A percentile compares a stretch with the other conserved stretches of the same genome.
phyloP scores from a whole-genome alignment of 2,113 vertebrate genomes.

The Gulo gulo region DNA sequence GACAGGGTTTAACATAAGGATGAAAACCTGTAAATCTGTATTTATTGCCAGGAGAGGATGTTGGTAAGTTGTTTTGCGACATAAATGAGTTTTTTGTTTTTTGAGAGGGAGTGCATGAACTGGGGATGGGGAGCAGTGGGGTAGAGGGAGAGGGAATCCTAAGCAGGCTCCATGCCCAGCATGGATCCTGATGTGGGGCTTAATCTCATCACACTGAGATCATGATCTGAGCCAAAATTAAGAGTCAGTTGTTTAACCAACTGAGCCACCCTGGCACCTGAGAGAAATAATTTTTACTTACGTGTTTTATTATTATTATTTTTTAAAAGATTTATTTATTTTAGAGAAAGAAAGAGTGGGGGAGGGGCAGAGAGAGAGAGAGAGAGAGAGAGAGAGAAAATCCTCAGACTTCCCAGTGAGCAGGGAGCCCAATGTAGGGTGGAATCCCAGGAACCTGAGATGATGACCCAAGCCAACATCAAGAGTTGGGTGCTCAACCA shows the following conservation, averaged over 20 bases:
- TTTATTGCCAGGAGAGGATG: background rate
- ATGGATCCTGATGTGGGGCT: background rate
- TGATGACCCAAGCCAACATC: too few species aligned
- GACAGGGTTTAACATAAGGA: background rate
- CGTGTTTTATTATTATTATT: background rate
- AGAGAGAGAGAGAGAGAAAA: background rate
- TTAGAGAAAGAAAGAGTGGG: background rate
- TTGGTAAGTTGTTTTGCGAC: background rate
- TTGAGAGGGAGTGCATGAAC: background rate
- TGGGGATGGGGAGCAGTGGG: too few species aligned
- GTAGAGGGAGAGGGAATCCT: background rate
- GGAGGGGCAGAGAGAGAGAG: background rate
- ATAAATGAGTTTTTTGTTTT: background rate
- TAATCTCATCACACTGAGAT: background rate
- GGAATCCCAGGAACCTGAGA: too few species aligned
- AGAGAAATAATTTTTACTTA: background rate
- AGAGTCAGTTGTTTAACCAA: background rate
- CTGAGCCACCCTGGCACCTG: background rate
- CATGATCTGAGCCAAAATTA: background rate
- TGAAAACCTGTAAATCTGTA: background rate
- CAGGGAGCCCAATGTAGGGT: too few species aligned
- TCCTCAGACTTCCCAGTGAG: background rate
- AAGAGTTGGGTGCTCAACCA: background rate
- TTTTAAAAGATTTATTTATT: background rate
- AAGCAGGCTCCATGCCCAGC: background rate